phyloP scores from a whole-genome alignment of 2,797 vertebrate species.

The Periophthalmus magnuspinnatus region DNA sequence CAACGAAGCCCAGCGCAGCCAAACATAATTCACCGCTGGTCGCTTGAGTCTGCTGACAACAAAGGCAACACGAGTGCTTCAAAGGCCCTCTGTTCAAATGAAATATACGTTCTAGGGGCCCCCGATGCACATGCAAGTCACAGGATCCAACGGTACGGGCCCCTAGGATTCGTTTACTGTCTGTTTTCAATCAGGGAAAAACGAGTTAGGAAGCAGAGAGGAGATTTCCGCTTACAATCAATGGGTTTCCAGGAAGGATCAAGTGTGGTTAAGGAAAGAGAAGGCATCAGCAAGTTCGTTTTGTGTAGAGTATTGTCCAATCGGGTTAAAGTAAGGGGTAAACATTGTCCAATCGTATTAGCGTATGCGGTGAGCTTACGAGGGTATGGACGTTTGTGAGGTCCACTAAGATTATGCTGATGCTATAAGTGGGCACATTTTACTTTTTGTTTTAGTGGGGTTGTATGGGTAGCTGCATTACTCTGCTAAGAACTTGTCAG shows the following conservation, averaged over 20 bases:
- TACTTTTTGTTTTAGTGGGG: neutral
- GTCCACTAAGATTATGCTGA: neutral
- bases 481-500: too few relatives aligned
- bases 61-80: neutral
- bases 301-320: neutral
- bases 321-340: neutral
- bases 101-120: neutral
- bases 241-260: conserved; percentile 22
- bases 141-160: neutral
- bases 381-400: neutral
- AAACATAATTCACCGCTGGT: conserved; percentile 5
- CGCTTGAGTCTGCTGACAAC: neutral
- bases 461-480: too few relatives aligned
- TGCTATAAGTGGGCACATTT: neutral
- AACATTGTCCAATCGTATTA: neutral
- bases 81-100: neutral
- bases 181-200: conserved; percentile 19
- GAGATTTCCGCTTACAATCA: conserved; percentile 26
- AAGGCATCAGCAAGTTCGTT: conserved; percentile 1
- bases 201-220: neutral
- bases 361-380: neutral
- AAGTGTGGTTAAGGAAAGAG: neutral
- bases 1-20: neutral
- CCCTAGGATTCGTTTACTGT: conserved; percentile 6
- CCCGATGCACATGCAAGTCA: neutral